Conservation (phyloP, 2,888 invertebrate genomes). For the Crocallis elinguaria region DNA sequence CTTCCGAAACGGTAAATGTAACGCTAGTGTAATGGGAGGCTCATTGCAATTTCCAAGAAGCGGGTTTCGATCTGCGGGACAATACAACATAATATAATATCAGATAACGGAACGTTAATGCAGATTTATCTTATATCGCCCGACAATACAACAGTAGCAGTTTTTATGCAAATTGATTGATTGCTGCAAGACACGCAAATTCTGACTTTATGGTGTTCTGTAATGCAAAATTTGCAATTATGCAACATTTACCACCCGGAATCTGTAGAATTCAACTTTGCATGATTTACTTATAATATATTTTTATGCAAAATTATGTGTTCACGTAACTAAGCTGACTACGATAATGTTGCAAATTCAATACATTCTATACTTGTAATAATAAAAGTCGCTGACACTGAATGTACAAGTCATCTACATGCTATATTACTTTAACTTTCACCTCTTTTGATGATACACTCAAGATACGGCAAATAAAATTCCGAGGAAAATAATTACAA, state of each 20-base stretch:
- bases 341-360: background rate
- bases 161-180: conserved; percentile 9
- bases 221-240: too few species aligned
- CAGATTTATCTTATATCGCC: conserved; percentile 14
- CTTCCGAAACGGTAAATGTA: conserved; percentile 39
- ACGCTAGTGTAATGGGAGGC: conserved; percentile 30
- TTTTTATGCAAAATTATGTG: background rate
- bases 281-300: background rate
- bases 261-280: background rate
- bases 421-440: conserved; percentile 13
- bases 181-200: background rate
- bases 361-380: too few species aligned
- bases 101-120: conserved; percentile 25
- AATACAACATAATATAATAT: conserved; percentile 21
- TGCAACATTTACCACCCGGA: conserved; percentile 5
- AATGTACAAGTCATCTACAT: conserved; percentile 6
- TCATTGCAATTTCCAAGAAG: conserved; percentile 31
- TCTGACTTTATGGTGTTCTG: too few species aligned
- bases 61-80: conserved; percentile 19
- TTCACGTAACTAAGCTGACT: too few species aligned
- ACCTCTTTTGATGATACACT: conserved; percentile 3
- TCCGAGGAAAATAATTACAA: conserved; percentile 45
- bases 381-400: background rate
- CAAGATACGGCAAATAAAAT: conserved; percentile 23
- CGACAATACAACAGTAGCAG: background rate